Evolutionary conservation across 2,113 vertebrate genomes (phyloP).

Genomic region (Bambusicola thoracicus): DNA sequence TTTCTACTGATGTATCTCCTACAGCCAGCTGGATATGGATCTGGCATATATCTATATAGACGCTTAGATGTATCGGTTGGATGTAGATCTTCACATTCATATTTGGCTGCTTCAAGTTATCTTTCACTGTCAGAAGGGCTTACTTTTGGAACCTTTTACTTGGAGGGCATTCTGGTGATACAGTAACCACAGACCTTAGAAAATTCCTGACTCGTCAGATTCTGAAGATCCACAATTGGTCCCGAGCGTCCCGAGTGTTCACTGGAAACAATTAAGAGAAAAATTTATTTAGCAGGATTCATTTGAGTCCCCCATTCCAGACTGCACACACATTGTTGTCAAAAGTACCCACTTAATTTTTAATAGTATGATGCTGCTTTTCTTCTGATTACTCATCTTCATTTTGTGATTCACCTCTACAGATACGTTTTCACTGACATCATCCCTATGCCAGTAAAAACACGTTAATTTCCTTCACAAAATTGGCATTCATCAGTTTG

Average conservation of each 20-base stretch:
- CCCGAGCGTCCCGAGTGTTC: neutral
- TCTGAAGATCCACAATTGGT: neutral
- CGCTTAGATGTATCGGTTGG: neutral
- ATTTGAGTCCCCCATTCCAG: neutral
- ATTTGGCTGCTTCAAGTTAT: neutral
- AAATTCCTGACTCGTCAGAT: neutral
- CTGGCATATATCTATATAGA: neutral
- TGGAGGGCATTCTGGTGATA: neutral
- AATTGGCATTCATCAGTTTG: neutral
- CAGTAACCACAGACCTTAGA: neutral
- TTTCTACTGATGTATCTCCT: neutral
- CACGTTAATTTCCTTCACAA: conserved; percentile 33
- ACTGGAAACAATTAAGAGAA: neutral
- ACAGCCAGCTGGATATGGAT: neutral
- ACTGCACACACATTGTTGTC: neutral
- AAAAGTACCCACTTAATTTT: conserved; percentile 4
- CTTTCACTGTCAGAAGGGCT: neutral
- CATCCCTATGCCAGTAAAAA: conserved; percentile 64
- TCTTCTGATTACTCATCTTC: conserved; percentile 61
- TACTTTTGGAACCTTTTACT: conserved; percentile 1
- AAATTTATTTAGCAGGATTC: neutral
- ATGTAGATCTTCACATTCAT: neutral
- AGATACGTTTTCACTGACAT: conserved; percentile 64
- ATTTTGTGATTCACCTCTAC: conserved; percentile 65
- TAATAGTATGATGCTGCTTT: neutral